These are phyloP conservation scores for Stomatorhinus walkeri DNA, from an alignment of 2,797 vertebrate genomes.

Conservation along the genomic window DNA sequence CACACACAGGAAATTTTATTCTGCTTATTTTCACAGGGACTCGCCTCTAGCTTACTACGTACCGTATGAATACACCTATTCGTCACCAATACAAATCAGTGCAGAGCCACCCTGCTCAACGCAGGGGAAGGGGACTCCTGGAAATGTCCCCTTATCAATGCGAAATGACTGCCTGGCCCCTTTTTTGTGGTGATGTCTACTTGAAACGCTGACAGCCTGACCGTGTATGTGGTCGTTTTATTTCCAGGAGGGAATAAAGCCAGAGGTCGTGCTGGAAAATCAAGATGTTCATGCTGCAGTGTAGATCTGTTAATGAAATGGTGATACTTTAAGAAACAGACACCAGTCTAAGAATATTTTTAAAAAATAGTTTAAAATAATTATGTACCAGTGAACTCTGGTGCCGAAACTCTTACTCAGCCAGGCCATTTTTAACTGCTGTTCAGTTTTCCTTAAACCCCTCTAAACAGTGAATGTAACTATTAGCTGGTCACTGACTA, in stretches of 20 bases:
- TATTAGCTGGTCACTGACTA: not conserved
- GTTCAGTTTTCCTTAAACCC: not conserved
- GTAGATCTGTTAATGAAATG: not conserved
- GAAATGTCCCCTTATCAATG: not conserved
- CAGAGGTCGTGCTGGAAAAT: not conserved
- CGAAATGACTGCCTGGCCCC: not conserved
- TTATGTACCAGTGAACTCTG: not conserved
- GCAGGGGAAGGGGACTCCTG: not conserved
- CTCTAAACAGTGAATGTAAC: not conserved
- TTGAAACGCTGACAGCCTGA: not conserved
- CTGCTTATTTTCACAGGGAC: not conserved
- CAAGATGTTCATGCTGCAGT: not conserved
- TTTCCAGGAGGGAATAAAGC: not conserved
- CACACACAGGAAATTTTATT: not conserved
- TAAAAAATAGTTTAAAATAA: not conserved
- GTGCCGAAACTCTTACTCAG: not conserved
- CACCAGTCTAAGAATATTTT: not conserved
- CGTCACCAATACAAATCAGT: not conserved
- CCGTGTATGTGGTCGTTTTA: not conserved
- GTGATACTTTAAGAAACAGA: not conserved
- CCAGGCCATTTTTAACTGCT: not conserved
- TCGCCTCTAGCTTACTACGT: not conserved
- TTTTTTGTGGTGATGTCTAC: not conserved
- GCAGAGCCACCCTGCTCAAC: not conserved
- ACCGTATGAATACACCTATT: conserved; percentile 4